phyloP scores from a whole-genome alignment of 2,113 vertebrate species.

The Rhinolophus sinicus region DNA sequence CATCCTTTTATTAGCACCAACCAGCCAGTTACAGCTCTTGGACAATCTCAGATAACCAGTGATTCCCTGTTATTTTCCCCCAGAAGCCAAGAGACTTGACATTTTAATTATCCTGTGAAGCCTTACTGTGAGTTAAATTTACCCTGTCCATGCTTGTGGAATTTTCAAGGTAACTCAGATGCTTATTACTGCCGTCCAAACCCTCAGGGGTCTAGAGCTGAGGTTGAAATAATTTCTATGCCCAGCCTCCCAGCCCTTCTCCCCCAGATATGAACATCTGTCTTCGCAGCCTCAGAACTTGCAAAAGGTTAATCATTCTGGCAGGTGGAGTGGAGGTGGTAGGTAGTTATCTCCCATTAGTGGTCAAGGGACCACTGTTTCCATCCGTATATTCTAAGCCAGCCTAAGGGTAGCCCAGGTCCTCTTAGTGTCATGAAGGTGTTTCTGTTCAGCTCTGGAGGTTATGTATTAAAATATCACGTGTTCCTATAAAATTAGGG shows the following conservation, averaged over 20 bases:
- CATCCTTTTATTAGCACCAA: background rate
- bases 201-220: background rate
- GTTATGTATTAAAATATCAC: background rate
- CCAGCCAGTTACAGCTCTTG: background rate
- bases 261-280: background rate
- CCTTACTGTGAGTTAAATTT: background rate
- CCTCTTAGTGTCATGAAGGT: background rate
- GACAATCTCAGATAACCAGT: background rate
- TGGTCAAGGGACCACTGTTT: background rate
- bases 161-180: background rate
- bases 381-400: background rate
- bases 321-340: background rate
- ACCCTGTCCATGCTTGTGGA: background rate
- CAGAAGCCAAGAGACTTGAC: background rate
- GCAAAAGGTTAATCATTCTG: background rate
- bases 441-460: background rate
- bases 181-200: background rate
- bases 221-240: background rate
- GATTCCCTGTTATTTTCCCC: background rate
- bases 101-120: background rate
- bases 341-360: background rate
- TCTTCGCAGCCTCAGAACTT: background rate
- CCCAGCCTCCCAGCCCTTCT: background rate
- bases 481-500: background rate
- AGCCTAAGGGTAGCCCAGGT: too few species aligned